Evolutionary conservation across 2,797 vertebrate genomes (phyloP).

Genomic region (Coreius guichenoti): DNA sequence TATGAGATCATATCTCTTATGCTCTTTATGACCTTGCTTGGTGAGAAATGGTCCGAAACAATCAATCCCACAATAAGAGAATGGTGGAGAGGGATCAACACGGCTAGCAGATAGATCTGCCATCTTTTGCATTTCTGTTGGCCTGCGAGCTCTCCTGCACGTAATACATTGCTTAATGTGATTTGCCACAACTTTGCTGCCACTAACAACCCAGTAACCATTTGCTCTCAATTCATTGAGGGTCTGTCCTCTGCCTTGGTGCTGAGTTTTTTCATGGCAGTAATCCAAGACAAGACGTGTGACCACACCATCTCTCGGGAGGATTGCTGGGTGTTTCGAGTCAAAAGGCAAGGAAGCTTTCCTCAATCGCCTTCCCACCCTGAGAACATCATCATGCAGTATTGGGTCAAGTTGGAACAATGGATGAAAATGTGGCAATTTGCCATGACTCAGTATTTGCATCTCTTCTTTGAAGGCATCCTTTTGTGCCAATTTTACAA

Average conservation of each 20-base stretch:
- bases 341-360: slow-evolving; percentile 7
- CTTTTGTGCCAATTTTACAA: no score
- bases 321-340: background rate
- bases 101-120: background rate
- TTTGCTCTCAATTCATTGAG: slow-evolving; percentile 19
- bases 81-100: background rate
- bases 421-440: background rate
- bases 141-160: background rate
- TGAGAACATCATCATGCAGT: slow-evolving; percentile 2
- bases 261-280: slow-evolving; percentile 10
- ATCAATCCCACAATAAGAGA: background rate
- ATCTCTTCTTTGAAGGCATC: no score
- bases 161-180: slow-evolving; percentile 4
- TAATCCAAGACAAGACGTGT: background rate
- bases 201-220: background rate
- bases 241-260: slow-evolving; percentile 27
- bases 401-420: slow-evolving; percentile 18
- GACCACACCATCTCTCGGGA: background rate
- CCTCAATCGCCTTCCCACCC: background rate
- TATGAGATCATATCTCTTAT: slow-evolving; percentile 16
- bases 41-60: no score
- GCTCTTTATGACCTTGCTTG: background rate
- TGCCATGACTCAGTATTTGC: background rate
- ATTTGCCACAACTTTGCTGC: slow-evolving; percentile 1
- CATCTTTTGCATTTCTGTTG: slow-evolving; percentile 23